phyloP scores from a whole-genome alignment of 2,888 invertebrate genomes.

The Cryptocephalus primarius region DNA sequence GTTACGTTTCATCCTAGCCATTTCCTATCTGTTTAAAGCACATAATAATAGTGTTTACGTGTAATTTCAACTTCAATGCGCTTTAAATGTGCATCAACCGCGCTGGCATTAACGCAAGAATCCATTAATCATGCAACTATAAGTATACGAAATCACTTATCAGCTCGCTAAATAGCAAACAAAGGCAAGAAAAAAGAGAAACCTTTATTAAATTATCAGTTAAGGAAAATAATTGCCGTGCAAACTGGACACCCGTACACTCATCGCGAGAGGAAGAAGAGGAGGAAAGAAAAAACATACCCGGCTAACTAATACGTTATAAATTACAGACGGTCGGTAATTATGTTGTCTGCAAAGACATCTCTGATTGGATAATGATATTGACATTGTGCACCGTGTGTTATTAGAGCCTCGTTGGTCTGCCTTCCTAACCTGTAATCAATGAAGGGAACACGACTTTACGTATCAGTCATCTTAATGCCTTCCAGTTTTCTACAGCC shows the following conservation, averaged over 20 bases:
- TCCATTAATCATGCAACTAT: no score
- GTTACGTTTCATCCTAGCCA: no score
- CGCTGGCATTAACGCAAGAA: no score
- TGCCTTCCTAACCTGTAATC: slow-evolving; percentile 29
- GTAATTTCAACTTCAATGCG: no score
- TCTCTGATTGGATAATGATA: slow-evolving; percentile 40
- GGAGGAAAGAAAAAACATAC: slow-evolving; percentile 18
- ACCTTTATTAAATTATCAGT: slow-evolving; percentile 31
- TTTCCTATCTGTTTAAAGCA: no score
- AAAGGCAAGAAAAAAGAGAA: slow-evolving; percentile 7
- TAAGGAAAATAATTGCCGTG: slow-evolving; percentile 27
- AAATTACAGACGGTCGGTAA: slow-evolving; percentile 35
- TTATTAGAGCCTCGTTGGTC: slow-evolving; percentile 33
- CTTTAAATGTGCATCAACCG: no score
- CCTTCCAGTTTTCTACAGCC: slow-evolving; percentile 10
- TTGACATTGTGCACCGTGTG: slow-evolving; percentile 36
- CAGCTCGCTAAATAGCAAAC: no score
- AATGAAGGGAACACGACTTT: slow-evolving; percentile 19
- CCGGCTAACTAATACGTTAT: slow-evolving; percentile 35
- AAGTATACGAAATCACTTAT: no score
- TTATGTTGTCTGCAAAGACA: slow-evolving; percentile 38
- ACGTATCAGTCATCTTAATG: slow-evolving; percentile 23
- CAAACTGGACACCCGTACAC: slow-evolving; percentile 26
- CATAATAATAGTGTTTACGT: no score
- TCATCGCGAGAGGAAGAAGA: slow-evolving; percentile 2